phyloP scores from a whole-genome alignment of 2,888 invertebrate species.

The Hypomecis punctinalis region DNA sequence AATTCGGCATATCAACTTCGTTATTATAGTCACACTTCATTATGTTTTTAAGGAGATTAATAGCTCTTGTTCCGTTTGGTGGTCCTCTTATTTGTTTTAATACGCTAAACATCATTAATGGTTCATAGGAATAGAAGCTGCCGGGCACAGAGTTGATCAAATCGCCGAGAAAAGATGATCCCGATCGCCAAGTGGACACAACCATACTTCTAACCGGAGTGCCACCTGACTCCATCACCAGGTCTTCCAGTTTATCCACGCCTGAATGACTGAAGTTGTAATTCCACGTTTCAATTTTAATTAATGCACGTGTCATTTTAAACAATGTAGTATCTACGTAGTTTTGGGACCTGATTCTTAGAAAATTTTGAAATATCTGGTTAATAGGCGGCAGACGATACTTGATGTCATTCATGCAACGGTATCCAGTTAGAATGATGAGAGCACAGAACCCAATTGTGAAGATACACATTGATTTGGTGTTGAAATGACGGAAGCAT shows the following conservation, averaged over 20 bases:
- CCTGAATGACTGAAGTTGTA: conserved; percentile 70
- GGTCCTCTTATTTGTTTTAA: conserved; percentile 79
- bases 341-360: not conserved
- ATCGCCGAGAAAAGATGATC: conserved; percentile 88
- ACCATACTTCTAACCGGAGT: conserved; percentile 91
- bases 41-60: conserved; percentile 55
- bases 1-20: not conserved
- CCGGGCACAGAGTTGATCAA: conserved; percentile 9
- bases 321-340: not conserved
- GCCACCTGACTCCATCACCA: conserved; percentile 89
- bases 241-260: conserved; percentile 86
- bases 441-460: not conserved
- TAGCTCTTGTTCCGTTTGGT: conserved; percentile 87
- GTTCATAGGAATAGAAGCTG: conserved; percentile 1
- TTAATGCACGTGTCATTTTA: conserved; percentile 67
- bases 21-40: conserved; percentile 4
- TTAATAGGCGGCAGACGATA: not conserved
- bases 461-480: not conserved
- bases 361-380: not conserved
- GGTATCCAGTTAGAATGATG: not conserved
- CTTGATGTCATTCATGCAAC: not conserved
- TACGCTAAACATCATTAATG: not conserved
- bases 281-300: conserved; percentile 68
- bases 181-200: conserved; percentile 95
- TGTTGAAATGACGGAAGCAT: not conserved